Percentiles rank a stretch among this genome's conserved stretches.
Conservation (phyloP, 2,113 vertebrate genomes). For the Onychorhynchus coronatus region DNA sequence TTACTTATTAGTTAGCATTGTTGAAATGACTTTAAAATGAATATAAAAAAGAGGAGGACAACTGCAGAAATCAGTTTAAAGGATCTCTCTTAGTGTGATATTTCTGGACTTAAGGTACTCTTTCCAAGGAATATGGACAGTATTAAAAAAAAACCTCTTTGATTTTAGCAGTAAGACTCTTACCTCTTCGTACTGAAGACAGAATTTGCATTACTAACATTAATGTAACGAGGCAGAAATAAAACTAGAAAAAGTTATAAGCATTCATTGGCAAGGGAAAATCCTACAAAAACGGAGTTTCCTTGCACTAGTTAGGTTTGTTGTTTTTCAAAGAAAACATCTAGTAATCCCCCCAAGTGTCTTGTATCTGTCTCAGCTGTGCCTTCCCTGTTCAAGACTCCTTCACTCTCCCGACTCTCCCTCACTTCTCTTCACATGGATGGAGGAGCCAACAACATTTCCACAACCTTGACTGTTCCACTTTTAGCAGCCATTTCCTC, state of each 20-base stretch:
- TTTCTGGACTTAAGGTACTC: neutral
- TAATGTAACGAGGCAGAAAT: neutral
- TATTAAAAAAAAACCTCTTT: neutral
- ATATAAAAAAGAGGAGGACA: neutral
- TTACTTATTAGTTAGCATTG: neutral
- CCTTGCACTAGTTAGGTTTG: neutral
- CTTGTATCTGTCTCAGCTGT: neutral
- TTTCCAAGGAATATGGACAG: neutral
- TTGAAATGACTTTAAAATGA: neutral
- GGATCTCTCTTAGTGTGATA: neutral
- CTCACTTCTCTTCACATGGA: neutral
- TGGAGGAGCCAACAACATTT: neutral
- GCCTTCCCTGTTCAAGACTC: neutral
- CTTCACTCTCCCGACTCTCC: neutral
- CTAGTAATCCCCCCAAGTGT: neutral
- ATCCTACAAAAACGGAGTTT: neutral
- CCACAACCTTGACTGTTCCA: neutral
- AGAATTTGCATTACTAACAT: neutral
- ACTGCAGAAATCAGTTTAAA: neutral
- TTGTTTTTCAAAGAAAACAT: neutral
- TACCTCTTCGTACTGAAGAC: neutral
- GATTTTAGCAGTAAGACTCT: neutral
- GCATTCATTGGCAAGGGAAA: neutral
- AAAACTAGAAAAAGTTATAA: neutral
- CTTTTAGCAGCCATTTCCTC: constrained; percentile 45